Evolutionary conservation across 1,140 invertebrate species (phyloP), one percentile per base, ranked within the genome.

Genomic region (Drosophila nigrodunni): DNA sequence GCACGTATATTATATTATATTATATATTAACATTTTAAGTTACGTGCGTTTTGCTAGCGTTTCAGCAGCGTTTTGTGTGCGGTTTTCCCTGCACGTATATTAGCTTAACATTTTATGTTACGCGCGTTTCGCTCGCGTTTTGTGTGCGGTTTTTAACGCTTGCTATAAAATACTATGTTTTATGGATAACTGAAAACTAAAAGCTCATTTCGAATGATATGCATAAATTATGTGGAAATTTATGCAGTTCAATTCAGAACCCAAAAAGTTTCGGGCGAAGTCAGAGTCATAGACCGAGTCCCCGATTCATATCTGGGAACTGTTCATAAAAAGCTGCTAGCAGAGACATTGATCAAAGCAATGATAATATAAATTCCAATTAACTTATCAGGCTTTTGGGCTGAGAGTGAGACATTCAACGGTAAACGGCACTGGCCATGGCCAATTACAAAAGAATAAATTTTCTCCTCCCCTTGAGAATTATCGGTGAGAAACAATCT

Each of bases 301-400:
- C 57, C 61, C 37, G 81, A 83, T 83, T 49, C 54, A 18, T 77
- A 83, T 83, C 80, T 47, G n/a, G 43, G 41, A 30, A 30, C 25
- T 30, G 25, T 30, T 30, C 25, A 30, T 30, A 30, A 30, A 30
- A 30, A 30, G 25, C 13, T 54, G 8, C 30, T 13, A 60, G n/a
- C 35, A 58, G 55, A 78, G 77, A 77, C 85, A 88, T 88, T 88
- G 85, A 88, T 88, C 85, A 88, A 41, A 52, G 68, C 74, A 66
- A 75, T 75, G 85, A 88, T 88, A 88, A 80, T 80, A 88, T 88
- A 88, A 88, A 88, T 88, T 88, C 85, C 85, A 88, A 88, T 88
- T 88, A 88, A 88, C 77, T 62, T 80, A 80, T 82, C 67, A 50
- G 25, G 58, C 62, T 34, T 30, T 3, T 21, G 54, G 21, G n/a